These are phyloP conservation scores for Shinisaurus crocodilurus DNA, from an alignment of 2,113 vertebrate species.

Conservation along the genomic window DNA sequence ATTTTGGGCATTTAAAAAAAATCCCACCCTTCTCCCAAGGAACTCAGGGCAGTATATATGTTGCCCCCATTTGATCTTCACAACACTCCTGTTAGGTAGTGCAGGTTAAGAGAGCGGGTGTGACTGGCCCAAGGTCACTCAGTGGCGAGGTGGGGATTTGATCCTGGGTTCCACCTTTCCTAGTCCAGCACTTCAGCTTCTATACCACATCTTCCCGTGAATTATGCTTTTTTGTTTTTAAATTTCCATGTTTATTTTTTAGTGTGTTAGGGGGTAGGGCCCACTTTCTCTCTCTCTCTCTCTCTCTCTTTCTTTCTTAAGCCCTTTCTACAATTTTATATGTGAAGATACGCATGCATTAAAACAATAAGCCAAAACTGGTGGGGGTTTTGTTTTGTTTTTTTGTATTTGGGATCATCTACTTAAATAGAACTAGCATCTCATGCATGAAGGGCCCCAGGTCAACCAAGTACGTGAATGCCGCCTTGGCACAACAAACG, in stretches of 20 bases:
- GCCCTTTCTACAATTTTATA: not conserved
- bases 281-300: not conserved
- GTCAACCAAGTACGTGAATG: not conserved
- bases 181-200: too few species aligned
- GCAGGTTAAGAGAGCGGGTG: not conserved
- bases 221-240: not conserved
- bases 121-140: not conserved
- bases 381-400: not conserved
- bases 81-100: not conserved
- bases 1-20: not conserved
- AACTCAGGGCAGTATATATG: not conserved
- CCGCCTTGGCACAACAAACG: not conserved
- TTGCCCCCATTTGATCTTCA: not conserved
- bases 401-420: slow-evolving; percentile 38
- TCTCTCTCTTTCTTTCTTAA: not conserved
- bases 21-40: not conserved
- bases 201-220: not conserved
- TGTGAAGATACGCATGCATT: not conserved
- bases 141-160: not conserved
- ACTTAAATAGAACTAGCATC: slow-evolving; percentile 44
- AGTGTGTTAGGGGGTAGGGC: not conserved
- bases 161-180: not conserved
- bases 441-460: slow-evolving; percentile 28
- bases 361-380: not conserved
- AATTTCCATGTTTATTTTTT: not conserved